Evolutionary conservation across 2,113 vertebrate species (phyloP).

Genomic region (Glareola pratincola): DNA sequence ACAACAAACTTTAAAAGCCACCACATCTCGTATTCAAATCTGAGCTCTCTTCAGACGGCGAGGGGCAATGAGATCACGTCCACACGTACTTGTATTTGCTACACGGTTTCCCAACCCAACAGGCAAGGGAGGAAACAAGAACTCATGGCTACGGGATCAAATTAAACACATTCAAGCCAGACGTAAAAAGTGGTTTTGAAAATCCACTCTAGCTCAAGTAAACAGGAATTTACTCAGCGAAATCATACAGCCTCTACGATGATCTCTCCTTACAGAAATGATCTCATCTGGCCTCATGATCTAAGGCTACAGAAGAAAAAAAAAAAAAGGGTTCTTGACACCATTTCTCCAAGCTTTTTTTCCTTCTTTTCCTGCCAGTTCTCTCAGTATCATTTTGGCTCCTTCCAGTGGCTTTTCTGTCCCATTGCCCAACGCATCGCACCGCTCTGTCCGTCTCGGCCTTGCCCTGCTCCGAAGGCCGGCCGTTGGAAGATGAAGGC

Average conservation of each 20-base stretch:
- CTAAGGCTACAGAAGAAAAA: neutral
- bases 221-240: neutral
- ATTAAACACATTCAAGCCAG: neutral
- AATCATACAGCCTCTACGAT: neutral
- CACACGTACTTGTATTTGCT: neutral
- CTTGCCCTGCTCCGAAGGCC: neutral
- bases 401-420: neutral
- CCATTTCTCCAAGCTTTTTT: neutral
- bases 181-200: neutral
- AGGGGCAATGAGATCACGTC: neutral
- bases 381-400: neutral
- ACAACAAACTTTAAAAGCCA: neutral
- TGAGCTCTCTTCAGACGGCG: neutral
- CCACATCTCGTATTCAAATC: neutral
- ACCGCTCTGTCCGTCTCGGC: rapidly evolving
- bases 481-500: neutral
- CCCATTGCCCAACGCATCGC: neutral
- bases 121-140: neutral
- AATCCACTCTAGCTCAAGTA: neutral
- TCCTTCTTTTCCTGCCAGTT: neutral
- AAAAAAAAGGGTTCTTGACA: neutral
- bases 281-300: neutral
- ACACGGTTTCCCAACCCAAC: neutral
- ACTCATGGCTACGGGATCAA: neutral
- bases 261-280: neutral